phyloP scores from a whole-genome alignment of 2,888 invertebrate species.

The Apamea epomidion region DNA sequence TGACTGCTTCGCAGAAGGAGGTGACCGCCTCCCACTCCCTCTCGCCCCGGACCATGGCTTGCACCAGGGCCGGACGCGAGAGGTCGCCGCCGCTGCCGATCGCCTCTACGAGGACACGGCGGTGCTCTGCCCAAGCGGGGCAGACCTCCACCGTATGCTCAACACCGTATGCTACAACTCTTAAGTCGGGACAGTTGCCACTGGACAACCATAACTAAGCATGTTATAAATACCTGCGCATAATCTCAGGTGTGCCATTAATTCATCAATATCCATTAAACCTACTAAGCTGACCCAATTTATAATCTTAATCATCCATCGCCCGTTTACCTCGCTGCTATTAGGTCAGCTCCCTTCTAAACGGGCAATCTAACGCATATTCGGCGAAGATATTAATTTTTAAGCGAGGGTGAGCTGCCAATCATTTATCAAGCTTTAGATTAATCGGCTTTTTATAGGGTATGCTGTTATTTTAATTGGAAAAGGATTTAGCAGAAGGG shows the following conservation, averaged over 20 bases:
- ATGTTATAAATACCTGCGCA: constrained; percentile 5
- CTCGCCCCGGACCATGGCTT: no score
- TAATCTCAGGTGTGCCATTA: constrained; percentile 21
- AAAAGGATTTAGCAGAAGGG: constrained; percentile 25
- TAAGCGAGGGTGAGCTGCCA: constrained; percentile 40
- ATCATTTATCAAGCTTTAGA: constrained; percentile 53
- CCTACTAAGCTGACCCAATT: constrained; percentile 49
- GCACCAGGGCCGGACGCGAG: no score
- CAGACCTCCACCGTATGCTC: no score
- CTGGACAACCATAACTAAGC: neutral
- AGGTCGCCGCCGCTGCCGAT: no score
- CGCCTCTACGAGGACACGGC: no score
- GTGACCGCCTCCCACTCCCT: no score
- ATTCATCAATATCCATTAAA: constrained; percentile 53
- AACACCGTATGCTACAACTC: no score
- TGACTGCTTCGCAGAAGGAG: no score
- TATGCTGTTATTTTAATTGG: constrained; percentile 29
- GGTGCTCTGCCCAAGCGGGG: no score
- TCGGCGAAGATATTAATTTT: constrained; percentile 46
- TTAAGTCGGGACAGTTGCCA: no score
- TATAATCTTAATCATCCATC: constrained; percentile 41
- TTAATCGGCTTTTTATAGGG: constrained; percentile 30
- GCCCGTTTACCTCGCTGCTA: constrained; percentile 2
- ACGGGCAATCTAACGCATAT: constrained; percentile 23
- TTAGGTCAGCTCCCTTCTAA: constrained; percentile 37